Evolutionary conservation across 1,140 invertebrate genomes (phyloP), one percentile per base, ranked within the genome.

Genomic region (Lanistes nyassanus): DNA sequence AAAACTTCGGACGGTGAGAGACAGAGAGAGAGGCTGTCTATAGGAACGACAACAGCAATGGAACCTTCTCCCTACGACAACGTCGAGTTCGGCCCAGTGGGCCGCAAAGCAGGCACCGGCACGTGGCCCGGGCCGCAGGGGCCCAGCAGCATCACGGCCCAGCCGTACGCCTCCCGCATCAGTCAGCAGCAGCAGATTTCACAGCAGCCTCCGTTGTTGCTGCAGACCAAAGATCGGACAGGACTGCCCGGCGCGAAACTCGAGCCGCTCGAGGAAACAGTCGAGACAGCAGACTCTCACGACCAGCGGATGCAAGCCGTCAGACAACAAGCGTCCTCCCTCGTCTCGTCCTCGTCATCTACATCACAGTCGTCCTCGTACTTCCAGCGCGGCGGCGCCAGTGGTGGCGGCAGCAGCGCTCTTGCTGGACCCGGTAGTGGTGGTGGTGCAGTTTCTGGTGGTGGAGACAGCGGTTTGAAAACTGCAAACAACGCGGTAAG

Each of bases 51-150:
- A 47, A 47, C 42, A 47, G 9, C 42, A 66, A 79, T 79, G 78
- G 78, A 79, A 42, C 70, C 78, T 34, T 75, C 75, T 7, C 80
- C 82, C 7, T 83, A 83, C 42, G 82, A 83, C 65, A 83, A 83
- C 76, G 82, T 83, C 58, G 82, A 83, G 73, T 83, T 83, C 67
- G 70, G 70, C 6, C 70, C 70, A 36, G 36, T 72, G 29, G 23
- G 23, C 13, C 34, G 65, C 34, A 37, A 78, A 78, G 9, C 60
- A 2, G 75, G 39, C 16, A 74, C 75, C 19, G 72, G 72, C 7
- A 69, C 76, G 21, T 73, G 76, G 71, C 70, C 70, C 31, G 70
- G 70, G 23, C 70, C 70, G 11, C 55, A 60, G 70, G 56, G 34
- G 2, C 55, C 19, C 55, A 60, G 36, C 36, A 29, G 36, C 34